Evolutionary conservation across 2,113 vertebrate genomes (phyloP), one percentile per base, ranked within the genome.

Genomic region (Oncorhynchus clarkii): DNA sequence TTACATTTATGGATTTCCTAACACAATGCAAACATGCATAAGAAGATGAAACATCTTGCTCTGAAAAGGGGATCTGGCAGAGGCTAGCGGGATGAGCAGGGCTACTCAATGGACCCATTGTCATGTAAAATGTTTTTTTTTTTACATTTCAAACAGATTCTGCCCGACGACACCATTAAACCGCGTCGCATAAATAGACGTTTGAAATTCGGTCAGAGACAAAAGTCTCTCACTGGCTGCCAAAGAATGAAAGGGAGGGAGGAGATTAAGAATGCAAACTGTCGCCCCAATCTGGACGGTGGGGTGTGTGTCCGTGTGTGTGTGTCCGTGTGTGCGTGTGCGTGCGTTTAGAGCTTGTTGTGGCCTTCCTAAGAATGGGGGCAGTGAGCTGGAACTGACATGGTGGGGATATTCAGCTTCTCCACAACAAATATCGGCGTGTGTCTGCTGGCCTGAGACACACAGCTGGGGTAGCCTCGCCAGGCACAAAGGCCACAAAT

Each of bases 91-190:
- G 80, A 78, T 71, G 86, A 84, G 76, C 83, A 26, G 29, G 48
- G 27, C 73, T 29, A 5, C 49, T 89, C 88, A 90, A 88, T 80
- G 76, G 87, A 60, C 16, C 89, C 34, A 90, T 93, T 94, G 88
- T 94, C 6, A 93, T 93, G 92, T 80, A 88, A 90, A 93, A 85
- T 85, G 71, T 80, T 71, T 84, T 31, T 86, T 85, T 86, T 75
- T 24, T 13, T 4, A 82, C 78, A 11, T 84, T 87, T 92, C 89
- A 89, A 87, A 91, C 85, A 72, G 74, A 90, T 83, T 82, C 82
- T 39, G 75, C 82, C 82, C 76, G 73, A 75, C 82, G 48, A 84
- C 85, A 87, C 89, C 92, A 90, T 93, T 88, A 93, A 86, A 89
- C 74, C 60, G 31, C 18, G 1, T 76, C 24, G 29, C 87, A 92